phyloP scores from a whole-genome alignment of 2,113 vertebrate species.

The Chaetops frenatus region DNA sequence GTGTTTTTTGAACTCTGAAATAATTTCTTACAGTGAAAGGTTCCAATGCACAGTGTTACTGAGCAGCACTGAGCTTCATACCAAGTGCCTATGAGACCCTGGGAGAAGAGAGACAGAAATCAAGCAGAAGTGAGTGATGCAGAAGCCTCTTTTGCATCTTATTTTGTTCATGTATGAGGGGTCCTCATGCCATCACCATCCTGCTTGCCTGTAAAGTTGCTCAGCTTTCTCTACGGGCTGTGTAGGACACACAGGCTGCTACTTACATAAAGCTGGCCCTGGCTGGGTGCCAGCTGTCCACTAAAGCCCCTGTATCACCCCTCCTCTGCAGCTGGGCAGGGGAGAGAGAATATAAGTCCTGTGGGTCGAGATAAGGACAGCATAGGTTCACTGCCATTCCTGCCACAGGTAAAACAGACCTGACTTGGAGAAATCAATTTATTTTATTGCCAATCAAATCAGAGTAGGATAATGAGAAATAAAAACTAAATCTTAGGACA shows the following conservation, averaged over 20 bases:
- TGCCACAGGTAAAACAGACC: background rate
- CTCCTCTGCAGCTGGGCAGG: background rate
- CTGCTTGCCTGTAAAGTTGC: background rate
- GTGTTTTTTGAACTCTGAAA: background rate
- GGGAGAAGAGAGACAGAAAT: background rate
- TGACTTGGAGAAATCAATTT: background rate
- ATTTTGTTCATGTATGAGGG: background rate
- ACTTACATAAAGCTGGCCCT: background rate
- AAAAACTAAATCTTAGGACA: background rate
- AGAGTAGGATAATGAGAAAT: background rate
- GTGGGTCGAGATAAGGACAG: rapidly evolving
- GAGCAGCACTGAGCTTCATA: background rate
- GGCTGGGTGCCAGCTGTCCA: background rate
- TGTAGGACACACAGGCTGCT: background rate
- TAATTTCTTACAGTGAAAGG: background rate
- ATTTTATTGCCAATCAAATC: background rate
- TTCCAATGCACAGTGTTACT: background rate
- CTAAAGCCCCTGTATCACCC: background rate
- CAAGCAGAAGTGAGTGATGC: background rate
- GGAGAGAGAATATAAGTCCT: background rate
- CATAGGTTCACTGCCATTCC: background rate
- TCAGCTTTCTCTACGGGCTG: rapidly evolving
- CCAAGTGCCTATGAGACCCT: background rate
- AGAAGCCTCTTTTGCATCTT: background rate
- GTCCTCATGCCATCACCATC: background rate